phyloP scores from a whole-genome alignment of 2,113 vertebrate species.

The Esox niger region DNA sequence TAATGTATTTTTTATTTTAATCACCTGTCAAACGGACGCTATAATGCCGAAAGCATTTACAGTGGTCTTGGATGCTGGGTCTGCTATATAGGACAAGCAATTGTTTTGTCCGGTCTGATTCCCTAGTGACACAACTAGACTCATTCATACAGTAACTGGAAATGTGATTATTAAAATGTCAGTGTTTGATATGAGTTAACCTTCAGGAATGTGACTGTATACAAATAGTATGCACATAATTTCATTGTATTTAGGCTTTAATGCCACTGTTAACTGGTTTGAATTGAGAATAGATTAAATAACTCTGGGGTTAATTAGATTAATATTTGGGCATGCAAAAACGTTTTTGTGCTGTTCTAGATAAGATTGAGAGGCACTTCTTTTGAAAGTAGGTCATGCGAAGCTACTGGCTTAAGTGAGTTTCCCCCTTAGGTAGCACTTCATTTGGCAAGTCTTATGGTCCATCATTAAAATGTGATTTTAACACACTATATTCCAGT shows the following conservation, averaged over 20 bases:
- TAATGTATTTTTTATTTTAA: conserved; percentile 8
- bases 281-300: too few relatives aligned
- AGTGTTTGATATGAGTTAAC: background rate
- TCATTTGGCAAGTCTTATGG: too few relatives aligned
- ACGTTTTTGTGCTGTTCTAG: background rate
- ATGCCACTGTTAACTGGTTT: too few relatives aligned
- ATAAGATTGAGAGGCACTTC: background rate
- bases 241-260: too few relatives aligned
- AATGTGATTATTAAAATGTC: background rate
- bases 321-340: too few relatives aligned
- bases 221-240: background rate
- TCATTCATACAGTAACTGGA: background rate
- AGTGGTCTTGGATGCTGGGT: too few relatives aligned
- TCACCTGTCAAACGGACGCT: conserved; percentile 7
- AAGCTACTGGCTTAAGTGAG: too few relatives aligned
- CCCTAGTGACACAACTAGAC: background rate
- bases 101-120: background rate
- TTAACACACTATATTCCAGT: too few relatives aligned
- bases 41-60: background rate
- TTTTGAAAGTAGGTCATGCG: background rate
- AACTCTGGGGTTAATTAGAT: too few relatives aligned
- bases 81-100: conserved; percentile 1
- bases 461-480: too few relatives aligned
- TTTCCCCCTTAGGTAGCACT: too few relatives aligned
- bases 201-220: background rate